Evolutionary conservation across 2,888 invertebrate genomes (phyloP), one percentile per base, ranked within the genome.

Genomic region (Ennomos fuscantarius): DNA sequence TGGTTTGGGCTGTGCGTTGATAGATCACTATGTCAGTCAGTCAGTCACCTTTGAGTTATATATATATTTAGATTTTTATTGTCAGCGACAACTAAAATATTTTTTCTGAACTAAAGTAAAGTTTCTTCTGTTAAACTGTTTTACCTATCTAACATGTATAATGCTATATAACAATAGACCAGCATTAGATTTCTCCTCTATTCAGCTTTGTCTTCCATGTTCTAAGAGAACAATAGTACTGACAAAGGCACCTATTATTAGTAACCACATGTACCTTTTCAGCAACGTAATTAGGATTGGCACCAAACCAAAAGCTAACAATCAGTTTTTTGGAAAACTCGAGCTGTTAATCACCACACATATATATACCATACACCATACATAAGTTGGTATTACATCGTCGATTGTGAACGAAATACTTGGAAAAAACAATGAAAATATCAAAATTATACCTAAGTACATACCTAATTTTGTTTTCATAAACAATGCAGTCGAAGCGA

Each of bases 231-330:
- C 57, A 57, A 57, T 57, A 12, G 39, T 15, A 37, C 47, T n/a
- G 45, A 36, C 50, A 37, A 49, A 44, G 45, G n/a, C 13, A 40
- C 24, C 44, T 49, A 49, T 49, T 41, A 53, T 37, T 59, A 53
- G 41, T 40, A 11, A 37, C 46, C 49, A 49, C 31, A 49, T 59
- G 58, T 53, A 42, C 61, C 53, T 60, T 68, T 53, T 60, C 60
- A 72, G 68, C 72, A 66, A 70, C 72, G 71, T 72, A 74, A 76
- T 77, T 65, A 62, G 57, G 62, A 60, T 67, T 83, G 83, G 84
- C 82, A 69, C 34, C 5, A 33, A 41, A 76, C 79, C 84, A 83
- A 81, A 45, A 56, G 24, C 55, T 75, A 24, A 73, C 71, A 72
- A 67, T 73, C 72, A 53, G 60, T 65, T 50, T 66, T 65, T 55